Evolutionary conservation across 2,113 vertebrate genomes (phyloP).

Genomic region (rat (Rattus norvegicus)): DNA sequence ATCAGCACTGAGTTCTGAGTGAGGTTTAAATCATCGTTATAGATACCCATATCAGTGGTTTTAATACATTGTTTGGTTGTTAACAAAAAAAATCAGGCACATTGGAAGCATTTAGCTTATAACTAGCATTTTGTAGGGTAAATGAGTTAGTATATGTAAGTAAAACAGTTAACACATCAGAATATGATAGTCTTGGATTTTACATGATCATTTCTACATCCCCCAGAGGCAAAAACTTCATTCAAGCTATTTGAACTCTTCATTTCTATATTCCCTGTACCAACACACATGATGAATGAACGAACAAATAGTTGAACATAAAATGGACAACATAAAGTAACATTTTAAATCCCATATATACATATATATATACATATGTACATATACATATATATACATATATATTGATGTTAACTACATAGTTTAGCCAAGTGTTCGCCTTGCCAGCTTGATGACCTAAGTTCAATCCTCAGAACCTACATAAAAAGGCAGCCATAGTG

Average conservation of each 20-base stretch:
- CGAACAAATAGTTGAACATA: neutral
- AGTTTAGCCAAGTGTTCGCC: neutral
- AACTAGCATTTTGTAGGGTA: neutral
- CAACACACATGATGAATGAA: neutral
- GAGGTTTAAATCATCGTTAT: neutral
- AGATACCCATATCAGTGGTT: neutral
- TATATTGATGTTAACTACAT: neutral
- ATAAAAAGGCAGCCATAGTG: neutral
- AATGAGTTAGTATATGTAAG: neutral
- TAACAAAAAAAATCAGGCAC: neutral
- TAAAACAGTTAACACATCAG: neutral
- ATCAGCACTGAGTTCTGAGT: neutral
- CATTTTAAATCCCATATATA: neutral
- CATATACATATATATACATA: no score
- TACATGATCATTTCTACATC: neutral
- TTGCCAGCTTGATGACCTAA: neutral
- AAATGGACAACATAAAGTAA: neutral
- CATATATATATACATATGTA: no score
- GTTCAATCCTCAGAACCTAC: neutral
- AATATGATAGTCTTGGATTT: neutral
- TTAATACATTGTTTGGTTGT: neutral
- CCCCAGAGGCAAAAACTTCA: neutral
- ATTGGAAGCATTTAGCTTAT: neutral
- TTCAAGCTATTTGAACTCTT: neutral
- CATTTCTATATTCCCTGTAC: neutral